phyloP scores from a whole-genome alignment of 2,797 vertebrate species.

The Cygnus olor region DNA sequence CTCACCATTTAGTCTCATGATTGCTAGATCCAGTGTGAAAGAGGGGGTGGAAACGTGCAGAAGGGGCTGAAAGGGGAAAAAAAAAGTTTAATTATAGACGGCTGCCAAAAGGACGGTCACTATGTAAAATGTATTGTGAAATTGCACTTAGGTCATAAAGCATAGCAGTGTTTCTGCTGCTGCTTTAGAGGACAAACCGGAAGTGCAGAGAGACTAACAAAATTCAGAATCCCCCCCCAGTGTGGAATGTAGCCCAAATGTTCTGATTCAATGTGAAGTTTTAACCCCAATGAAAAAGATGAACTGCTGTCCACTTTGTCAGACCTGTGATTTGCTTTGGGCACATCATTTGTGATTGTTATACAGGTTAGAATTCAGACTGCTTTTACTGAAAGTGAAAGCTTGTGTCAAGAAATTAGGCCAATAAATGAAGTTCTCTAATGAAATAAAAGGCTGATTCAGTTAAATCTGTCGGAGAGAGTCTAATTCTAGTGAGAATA shows the following conservation, averaged over 20 bases:
- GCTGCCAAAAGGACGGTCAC: too few relatives aligned
- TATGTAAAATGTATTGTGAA: not conserved
- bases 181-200: not conserved
- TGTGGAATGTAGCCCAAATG: not conserved
- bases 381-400: not conserved
- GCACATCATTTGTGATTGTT: not conserved
- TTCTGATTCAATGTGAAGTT: not conserved
- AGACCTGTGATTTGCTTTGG: not conserved
- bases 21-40: not conserved
- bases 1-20: not conserved
- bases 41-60: not conserved
- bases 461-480: not conserved
- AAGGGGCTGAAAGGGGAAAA: not conserved
- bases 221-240: not conserved
- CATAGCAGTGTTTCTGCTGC: not conserved
- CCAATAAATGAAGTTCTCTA: not conserved
- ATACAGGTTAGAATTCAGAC: not conserved
- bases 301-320: not conserved
- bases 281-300: fast-evolving
- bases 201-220: not conserved
- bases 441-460: not conserved
- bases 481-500: not conserved
- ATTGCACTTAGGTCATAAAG: not conserved
- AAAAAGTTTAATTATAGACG: too few relatives aligned
- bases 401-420: not conserved